Conservation (phyloP, 2,113 vertebrate species). For the Malurus cyaneus region DNA sequence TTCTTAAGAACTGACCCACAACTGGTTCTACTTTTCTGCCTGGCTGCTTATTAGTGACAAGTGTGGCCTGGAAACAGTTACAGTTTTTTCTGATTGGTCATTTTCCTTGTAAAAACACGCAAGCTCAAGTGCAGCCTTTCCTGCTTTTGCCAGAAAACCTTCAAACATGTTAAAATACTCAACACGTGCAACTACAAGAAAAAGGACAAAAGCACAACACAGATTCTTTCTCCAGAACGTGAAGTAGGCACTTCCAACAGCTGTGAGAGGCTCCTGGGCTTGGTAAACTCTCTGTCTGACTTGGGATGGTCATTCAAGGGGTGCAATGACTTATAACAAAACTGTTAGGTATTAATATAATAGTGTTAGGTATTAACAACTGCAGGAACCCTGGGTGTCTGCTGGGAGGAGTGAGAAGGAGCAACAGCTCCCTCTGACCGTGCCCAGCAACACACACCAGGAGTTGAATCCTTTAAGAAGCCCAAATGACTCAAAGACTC, state of each 20-base stretch:
- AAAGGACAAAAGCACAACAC: neutral
- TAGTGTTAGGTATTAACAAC: neutral
- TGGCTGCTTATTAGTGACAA: neutral
- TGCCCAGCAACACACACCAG: neutral
- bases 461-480: neutral
- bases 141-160: neutral
- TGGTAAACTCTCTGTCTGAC: neutral
- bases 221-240: neutral
- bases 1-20: neutral
- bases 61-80: neutral
- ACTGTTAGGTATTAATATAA: neutral
- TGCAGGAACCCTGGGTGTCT: neutral
- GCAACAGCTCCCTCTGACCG: neutral
- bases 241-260: neutral
- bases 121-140: neutral
- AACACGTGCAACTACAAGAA: neutral
- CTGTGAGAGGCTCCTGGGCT: neutral
- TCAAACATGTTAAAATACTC: neutral
- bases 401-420: neutral
- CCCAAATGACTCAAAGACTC: neutral
- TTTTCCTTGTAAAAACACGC: neutral
- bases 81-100: neutral
- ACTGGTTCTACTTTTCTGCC: neutral
- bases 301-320: neutral
- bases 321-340: rapidly evolving